Evolutionary conservation across 1,140 invertebrate species (phyloP).

Genomic region (Babylonia areolata): DNA sequence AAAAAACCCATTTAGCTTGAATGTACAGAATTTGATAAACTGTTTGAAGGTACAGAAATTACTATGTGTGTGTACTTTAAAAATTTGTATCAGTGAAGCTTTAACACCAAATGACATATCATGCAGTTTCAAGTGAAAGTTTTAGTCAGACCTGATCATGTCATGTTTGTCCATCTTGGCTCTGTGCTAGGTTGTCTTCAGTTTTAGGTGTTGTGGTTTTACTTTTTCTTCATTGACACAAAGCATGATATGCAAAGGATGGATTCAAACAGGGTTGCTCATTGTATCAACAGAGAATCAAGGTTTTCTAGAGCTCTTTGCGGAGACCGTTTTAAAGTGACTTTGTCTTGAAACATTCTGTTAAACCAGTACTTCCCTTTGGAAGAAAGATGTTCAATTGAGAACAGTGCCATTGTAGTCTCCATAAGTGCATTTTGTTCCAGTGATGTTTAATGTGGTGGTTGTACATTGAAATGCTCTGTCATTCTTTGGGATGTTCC

Average conservation of each 20-base stretch:
- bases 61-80: not conserved
- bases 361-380: not conserved
- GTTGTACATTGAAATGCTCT: conserved; percentile 4
- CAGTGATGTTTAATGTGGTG: not conserved
- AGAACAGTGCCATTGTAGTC: conserved; percentile 11
- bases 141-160: not conserved
- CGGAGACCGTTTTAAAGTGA: not conserved
- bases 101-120: conserved; percentile 23
- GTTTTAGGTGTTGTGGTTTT: too few species aligned
- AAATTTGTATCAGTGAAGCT: not conserved
- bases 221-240: not conserved
- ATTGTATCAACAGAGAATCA: not conserved
- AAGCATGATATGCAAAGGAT: not conserved
- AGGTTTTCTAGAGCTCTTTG: not conserved
- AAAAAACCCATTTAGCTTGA: not conserved
- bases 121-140: not conserved
- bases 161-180: not conserved
- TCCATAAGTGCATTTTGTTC: conserved; percentile 13
- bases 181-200: not conserved
- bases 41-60: not conserved
- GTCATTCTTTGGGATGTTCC: conserved; percentile 10
- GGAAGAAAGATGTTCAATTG: not conserved
- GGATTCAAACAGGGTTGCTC: not conserved
- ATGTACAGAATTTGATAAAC: not conserved
- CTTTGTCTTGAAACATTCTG: not conserved